Evolutionary conservation across 2,113 vertebrate species (phyloP), one percentile per base, ranked within the genome.

Genomic region (Lagopus leucura): DNA sequence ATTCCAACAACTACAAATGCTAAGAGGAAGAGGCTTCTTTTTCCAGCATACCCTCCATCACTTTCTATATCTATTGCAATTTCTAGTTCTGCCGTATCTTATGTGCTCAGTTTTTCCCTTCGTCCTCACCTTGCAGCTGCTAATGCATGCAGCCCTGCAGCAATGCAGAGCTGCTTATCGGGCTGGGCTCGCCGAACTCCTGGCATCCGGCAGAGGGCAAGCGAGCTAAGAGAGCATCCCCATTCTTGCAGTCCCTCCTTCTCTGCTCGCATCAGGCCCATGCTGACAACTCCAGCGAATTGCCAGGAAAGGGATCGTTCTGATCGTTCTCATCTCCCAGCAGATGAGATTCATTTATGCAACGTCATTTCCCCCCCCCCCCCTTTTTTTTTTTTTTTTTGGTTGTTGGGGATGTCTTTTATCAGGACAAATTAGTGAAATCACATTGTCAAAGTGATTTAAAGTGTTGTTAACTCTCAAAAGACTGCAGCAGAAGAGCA

Each of bases 141-240:
- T 45, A 66, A n/a, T 13, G 32, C 30, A 10, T 11, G 54, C 55
- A 82, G 55, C 67, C 42, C 64, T 43, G 52, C 48, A 70, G 71
- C n/a, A 77, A 27, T 0, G 6, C 18, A 58, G 64, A 32, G 2
- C 34, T 8, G 65, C 27, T 22, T 32, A 3, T 8, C 3, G 10
- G 63, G 14, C 65, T 20, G 47, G 25, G 36, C 58, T 48, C 4
- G 43, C 43, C 3, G 6, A 54, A 64, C 74, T 89, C 12, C 84
- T 30, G 81, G 83, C 38, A 79, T 57, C 89, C 84, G 34, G 92
- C 91, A 95, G 91, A 93, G 92, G 94, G 81, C 92, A 95, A 64
- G 87, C 42, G 38, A 82, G 92, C 71, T 4, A 47, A 55, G 24
- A 47, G 69, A 86, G 54, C 47, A 1, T 6, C 28, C 50, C 47